A percentile compares a stretch with the other conserved stretches of the same genome.
These are phyloP conservation scores for Eristalinus sepulchralis DNA, from an alignment of 2,888 invertebrate genomes.

Conservation along the genomic window DNA sequence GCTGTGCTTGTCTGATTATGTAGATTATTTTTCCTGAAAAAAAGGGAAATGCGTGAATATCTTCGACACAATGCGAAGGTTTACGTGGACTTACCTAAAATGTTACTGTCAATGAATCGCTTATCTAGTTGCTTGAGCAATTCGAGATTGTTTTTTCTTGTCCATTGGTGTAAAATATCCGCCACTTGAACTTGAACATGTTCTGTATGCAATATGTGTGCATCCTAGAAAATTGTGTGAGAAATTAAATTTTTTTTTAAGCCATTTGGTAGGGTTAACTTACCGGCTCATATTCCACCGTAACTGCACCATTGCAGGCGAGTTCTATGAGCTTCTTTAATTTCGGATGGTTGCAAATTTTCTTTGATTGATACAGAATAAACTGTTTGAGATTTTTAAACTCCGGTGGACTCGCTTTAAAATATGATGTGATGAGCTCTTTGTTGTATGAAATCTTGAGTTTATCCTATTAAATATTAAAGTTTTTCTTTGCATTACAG, in stretches of 20 bases:
- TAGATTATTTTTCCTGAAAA: conserved; percentile 79
- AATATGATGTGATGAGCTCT: conserved; percentile 76
- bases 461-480: conserved; percentile 76
- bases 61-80: not conserved
- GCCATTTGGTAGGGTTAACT: not conserved
- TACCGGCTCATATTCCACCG: conserved; percentile 78
- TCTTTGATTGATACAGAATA: conserved; percentile 78
- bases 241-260: not conserved
- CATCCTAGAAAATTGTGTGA: conserved; percentile 71
- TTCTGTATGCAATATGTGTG: conserved; percentile 72
- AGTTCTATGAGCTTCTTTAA: conserved; percentile 77
- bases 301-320: conserved; percentile 76
- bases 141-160: conserved; percentile 77
- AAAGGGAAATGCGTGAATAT: not conserved
- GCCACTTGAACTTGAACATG: conserved; percentile 77
- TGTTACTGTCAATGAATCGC: conserved; percentile 78
- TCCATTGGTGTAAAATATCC: conserved; percentile 79
- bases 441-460: conserved; percentile 77
- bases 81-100: conserved; percentile 76
- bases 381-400: conserved; percentile 76
- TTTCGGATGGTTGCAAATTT: conserved; percentile 78
- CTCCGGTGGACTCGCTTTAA: conserved; percentile 70
- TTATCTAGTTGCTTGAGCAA: conserved; percentile 77
- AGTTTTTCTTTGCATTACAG: not conserved
- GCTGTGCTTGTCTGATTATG: conserved; percentile 78